These are phyloP conservation scores for Lepus europaeus DNA, from an alignment of 2,113 vertebrate species.

Conservation along the genomic window DNA sequence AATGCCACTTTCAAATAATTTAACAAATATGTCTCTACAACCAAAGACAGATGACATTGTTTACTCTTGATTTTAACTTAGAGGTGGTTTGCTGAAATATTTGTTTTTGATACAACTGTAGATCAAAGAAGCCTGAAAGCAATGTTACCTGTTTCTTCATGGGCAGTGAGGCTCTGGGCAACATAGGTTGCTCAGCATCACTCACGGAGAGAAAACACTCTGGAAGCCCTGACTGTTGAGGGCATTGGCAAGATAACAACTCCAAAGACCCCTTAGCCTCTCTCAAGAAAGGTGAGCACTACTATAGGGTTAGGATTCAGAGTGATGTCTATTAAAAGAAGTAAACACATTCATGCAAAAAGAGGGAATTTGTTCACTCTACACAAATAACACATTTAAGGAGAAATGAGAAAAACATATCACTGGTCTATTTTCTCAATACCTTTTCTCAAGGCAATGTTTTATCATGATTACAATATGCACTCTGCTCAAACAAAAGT, in stretches of 20 bases:
- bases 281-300: background rate
- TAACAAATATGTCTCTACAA: background rate
- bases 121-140: background rate
- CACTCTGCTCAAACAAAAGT: background rate
- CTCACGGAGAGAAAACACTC: background rate
- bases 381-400: background rate
- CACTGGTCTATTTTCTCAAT: background rate
- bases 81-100: background rate
- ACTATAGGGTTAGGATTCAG: background rate
- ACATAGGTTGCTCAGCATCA: background rate
- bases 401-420: background rate
- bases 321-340: background rate
- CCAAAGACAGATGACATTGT: background rate
- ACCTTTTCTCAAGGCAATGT: background rate
- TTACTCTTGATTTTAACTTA: background rate
- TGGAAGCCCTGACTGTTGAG: background rate
- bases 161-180: background rate
- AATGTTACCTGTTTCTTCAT: background rate
- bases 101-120: background rate
- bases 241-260: background rate
- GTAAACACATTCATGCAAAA: constrained; percentile 51
- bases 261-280: constrained; percentile 44
- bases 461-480: background rate
- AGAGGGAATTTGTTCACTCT: background rate
- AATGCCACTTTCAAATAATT: background rate